Evolutionary conservation across 2,113 vertebrate species (phyloP).

Genomic region (Trematomus loennbergii): DNA sequence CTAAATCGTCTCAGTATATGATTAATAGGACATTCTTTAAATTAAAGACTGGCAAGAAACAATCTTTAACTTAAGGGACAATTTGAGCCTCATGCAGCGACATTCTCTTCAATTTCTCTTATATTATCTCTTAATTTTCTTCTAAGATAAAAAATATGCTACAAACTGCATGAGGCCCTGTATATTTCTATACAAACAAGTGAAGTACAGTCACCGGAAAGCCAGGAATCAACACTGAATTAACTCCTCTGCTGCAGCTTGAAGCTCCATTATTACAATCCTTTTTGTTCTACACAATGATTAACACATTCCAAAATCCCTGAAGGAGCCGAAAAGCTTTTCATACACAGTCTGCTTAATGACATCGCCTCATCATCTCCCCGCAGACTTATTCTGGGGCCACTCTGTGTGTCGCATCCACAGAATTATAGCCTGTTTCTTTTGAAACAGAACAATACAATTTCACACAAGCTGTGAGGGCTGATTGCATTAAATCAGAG

Average conservation of each 20-base stretch:
- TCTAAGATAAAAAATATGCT: too few species aligned
- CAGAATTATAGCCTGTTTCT: conserved; percentile 44
- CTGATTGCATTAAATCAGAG: conserved; percentile 69
- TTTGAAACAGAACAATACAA: conserved; percentile 62
- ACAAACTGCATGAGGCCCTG: not conserved
- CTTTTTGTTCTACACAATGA: conserved; percentile 59
- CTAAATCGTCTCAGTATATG: too few species aligned
- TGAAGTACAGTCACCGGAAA: conserved; percentile 1
- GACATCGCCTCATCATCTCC: conserved; percentile 62
- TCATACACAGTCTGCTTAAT: conserved; percentile 66
- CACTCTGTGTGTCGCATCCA: conserved; percentile 45
- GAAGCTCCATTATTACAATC: conserved; percentile 52
- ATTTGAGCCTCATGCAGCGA: too few species aligned
- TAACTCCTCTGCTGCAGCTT: conserved; percentile 16
- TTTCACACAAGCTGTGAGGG: conserved; percentile 68
- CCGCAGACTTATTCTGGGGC: conserved; percentile 46
- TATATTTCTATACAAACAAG: conserved; percentile 15
- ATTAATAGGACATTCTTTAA: too few species aligned
- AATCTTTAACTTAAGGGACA: too few species aligned
- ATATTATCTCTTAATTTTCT: too few species aligned
- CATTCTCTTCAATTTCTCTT: too few species aligned
- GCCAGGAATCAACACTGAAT: conserved; percentile 16
- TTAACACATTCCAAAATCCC: conserved; percentile 65
- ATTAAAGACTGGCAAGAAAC: too few species aligned
- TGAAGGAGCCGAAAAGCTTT: conserved; percentile 53